Conservation (phyloP, 2,888 invertebrate species). For the Axea sp. region DNA sequence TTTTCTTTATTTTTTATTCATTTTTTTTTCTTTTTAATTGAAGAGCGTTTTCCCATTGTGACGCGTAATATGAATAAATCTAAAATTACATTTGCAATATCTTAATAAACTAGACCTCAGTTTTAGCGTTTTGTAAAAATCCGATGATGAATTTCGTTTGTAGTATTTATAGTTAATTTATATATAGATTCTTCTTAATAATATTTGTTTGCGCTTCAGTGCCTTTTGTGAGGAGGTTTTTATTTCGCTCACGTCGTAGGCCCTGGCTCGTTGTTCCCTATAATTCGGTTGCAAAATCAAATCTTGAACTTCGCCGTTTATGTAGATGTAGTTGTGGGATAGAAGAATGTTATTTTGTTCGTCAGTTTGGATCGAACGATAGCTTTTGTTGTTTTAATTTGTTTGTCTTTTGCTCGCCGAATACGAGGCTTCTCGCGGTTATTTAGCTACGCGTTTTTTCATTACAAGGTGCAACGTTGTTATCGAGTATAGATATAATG, state of each 20-base stretch:
- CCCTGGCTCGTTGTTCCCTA: slow-evolving; percentile 47
- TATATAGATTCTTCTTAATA: slow-evolving; percentile 29
- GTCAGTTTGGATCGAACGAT: slow-evolving; percentile 6
- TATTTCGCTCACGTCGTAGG: slow-evolving; percentile 39
- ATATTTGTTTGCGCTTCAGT: slow-evolving; percentile 41
- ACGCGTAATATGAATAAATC: slow-evolving; percentile 40
- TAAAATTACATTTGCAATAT: slow-evolving; percentile 54
- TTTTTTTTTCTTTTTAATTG: background rate
- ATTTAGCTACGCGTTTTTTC: slow-evolving; percentile 19
- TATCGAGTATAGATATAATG: slow-evolving; percentile 32
- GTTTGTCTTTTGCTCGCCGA: slow-evolving; percentile 6
- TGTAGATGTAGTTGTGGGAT: slow-evolving; percentile 29
- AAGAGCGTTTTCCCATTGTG: slow-evolving; percentile 30
- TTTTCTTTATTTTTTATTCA: background rate
- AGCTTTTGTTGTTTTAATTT: background rate
- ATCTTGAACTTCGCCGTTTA: background rate
- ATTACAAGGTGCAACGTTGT: slow-evolving; percentile 40
- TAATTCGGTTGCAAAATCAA: slow-evolving; percentile 3
- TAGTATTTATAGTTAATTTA: slow-evolving; percentile 37
- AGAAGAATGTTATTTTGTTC: background rate
- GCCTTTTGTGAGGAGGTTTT: slow-evolving; percentile 28
- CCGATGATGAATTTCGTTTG: slow-evolving; percentile 52
- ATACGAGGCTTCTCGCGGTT: slow-evolving; percentile 35
- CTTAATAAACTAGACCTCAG: slow-evolving; percentile 55
- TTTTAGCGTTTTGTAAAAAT: slow-evolving; percentile 58